Evolutionary conservation across 2,113 vertebrate species (phyloP).

Genomic region (Tragelaphus imberbis): DNA sequence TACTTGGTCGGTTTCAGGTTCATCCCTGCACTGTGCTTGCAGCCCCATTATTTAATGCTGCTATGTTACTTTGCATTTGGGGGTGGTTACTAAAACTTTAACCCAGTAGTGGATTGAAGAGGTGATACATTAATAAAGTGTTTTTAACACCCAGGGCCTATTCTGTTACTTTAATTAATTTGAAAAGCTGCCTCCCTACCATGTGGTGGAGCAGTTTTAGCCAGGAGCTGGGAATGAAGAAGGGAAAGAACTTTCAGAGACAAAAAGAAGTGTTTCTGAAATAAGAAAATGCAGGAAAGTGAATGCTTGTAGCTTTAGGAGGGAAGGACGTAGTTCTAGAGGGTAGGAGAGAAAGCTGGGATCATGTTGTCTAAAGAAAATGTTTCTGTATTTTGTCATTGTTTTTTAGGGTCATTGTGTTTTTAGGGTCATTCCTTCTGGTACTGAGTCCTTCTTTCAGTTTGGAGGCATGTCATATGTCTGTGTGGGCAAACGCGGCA

Average conservation of each 20-base stretch:
- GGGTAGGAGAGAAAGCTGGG: not conserved
- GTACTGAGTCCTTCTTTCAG: not conserved
- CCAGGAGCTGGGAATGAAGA: not conserved
- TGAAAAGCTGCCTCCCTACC: not conserved
- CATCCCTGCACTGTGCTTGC: not conserved
- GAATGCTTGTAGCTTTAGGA: accelerated
- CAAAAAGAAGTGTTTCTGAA: not conserved
- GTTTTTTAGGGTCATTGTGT: not conserved
- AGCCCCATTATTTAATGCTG: not conserved
- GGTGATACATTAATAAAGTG: not conserved
- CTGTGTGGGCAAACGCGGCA: not conserved
- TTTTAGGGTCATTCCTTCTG: not conserved
- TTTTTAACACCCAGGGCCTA: not conserved
- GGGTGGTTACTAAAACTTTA: not conserved
- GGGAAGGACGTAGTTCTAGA: not conserved
- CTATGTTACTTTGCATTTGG: not conserved
- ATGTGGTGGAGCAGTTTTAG: not conserved
- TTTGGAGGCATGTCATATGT: not conserved
- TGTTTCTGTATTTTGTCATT: not conserved
- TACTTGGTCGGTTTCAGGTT: not conserved
- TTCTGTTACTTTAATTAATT: not conserved
- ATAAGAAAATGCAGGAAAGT: not conserved
- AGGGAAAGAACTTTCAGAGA: not conserved
- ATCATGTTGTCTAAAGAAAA: not conserved
- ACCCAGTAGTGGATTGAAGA: not conserved